These are phyloP conservation scores for Martes martes DNA, from an alignment of 2,113 vertebrate genomes.

Conservation along the genomic window DNA sequence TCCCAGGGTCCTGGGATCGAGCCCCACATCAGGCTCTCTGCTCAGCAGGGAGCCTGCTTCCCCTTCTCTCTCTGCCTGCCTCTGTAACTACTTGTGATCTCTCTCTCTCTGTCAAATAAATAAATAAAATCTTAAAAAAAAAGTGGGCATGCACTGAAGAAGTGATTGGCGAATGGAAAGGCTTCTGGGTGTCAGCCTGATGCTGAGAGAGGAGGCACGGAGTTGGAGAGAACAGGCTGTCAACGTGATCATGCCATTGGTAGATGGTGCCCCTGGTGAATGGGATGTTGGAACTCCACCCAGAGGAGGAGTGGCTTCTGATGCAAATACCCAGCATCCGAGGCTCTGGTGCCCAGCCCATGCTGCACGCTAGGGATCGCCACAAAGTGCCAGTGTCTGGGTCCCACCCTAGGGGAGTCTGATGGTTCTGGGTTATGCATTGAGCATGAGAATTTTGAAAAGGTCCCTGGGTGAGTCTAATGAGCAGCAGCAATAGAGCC, in stretches of 20 bases:
- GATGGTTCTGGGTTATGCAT: not conserved
- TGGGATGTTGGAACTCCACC: not conserved
- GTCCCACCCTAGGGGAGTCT: not conserved
- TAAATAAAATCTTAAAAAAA: too few relatives aligned
- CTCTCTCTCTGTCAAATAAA: too few relatives aligned
- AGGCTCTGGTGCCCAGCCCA: fast-evolving
- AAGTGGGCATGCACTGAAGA: not conserved
- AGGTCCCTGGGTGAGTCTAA: not conserved
- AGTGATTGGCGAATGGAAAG: not conserved
- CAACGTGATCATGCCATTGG: not conserved
- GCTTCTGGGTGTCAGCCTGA: not conserved
- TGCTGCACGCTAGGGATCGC: not conserved
- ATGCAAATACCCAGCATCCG: not conserved
- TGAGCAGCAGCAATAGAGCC: not conserved
- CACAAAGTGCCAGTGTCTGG: not conserved
- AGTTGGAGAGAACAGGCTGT: not conserved
- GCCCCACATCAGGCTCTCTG: too few relatives aligned
- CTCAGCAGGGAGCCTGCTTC: too few relatives aligned
- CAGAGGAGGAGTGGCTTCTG: not conserved
- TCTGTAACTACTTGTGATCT: too few relatives aligned
- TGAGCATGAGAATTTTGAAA: not conserved
- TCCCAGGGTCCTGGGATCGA: too few relatives aligned
- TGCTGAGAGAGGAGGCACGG: not conserved
- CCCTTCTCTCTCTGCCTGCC: too few relatives aligned
- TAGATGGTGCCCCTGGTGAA: not conserved